phyloP scores from a whole-genome alignment of 2,797 vertebrate species.

The Pantherophis alleghaniensis region DNA sequence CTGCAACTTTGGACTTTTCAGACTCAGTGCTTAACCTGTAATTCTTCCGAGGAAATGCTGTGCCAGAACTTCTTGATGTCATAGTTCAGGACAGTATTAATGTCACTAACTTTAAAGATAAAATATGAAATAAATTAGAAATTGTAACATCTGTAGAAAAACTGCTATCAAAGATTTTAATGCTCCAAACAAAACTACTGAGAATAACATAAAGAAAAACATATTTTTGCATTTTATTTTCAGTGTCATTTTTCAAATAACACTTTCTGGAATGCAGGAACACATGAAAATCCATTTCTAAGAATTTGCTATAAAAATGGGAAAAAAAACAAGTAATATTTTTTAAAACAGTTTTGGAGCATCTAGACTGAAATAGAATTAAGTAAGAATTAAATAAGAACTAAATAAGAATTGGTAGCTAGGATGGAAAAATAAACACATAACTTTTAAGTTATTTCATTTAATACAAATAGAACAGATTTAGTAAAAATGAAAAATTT shows the following conservation, averaged over 20 bases:
- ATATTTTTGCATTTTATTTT: not conserved
- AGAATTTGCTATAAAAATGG: not conserved
- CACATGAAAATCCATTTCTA: not conserved
- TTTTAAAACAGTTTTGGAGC: not conserved
- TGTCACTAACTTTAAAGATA: constrained; percentile 41
- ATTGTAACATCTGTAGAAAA: not conserved
- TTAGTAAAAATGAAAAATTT: not conserved
- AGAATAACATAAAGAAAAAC: not conserved
- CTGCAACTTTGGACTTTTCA: constrained; percentile 85
- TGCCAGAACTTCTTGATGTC: constrained; percentile 85
- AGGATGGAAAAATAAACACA: not conserved
- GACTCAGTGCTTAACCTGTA: constrained; percentile 86
- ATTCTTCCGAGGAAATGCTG: constrained; percentile 83
- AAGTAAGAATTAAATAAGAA: not conserved
- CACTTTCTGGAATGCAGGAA: not conserved
- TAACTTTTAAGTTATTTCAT: not conserved
- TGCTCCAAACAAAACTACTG: not conserved
- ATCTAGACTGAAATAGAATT: not conserved
- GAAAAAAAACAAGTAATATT: not conserved
- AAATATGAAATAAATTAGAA: constrained; percentile 26
- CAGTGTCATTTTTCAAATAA: not conserved
- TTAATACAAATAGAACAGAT: not conserved
- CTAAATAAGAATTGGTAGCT: not conserved
- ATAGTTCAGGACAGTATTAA: constrained; percentile 74
- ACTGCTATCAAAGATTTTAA: not conserved